phyloP scores from a whole-genome alignment of 2,888 invertebrate species.

The Belgica antarctica region DNA sequence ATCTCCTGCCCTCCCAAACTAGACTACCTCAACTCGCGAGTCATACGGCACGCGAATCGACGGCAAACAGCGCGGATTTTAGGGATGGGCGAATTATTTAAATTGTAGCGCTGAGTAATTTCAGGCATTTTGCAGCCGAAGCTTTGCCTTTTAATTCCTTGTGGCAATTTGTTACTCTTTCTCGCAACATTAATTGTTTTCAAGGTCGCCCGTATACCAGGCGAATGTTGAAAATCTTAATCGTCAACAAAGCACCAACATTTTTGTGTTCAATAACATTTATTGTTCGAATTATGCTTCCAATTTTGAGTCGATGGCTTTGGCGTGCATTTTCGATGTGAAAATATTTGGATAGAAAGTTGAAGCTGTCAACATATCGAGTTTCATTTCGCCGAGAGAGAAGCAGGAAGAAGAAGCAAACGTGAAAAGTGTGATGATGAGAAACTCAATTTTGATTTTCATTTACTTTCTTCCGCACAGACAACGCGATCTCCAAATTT shows the following conservation, averaged over 20 bases:
- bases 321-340: too few relatives aligned
- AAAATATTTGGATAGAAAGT: slow-evolving; percentile 38
- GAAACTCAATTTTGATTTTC: not conserved
- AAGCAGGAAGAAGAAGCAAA: too few relatives aligned
- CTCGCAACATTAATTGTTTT: slow-evolving; percentile 5
- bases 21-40: not conserved
- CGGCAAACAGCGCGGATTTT: slow-evolving; percentile 15
- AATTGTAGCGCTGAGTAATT: slow-evolving; percentile 14
- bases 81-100: slow-evolving; percentile 28
- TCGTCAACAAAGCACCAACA: slow-evolving; percentile 19
- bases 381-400: too few relatives aligned
- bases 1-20: too few relatives aligned
- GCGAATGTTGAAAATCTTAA: slow-evolving; percentile 14
- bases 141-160: slow-evolving; percentile 26
- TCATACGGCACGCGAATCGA: slow-evolving; percentile 7
- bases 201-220: slow-evolving; percentile 9
- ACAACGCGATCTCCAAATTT: slow-evolving; percentile 52
- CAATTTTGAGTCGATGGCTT: not conserved
- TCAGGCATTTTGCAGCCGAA: not conserved
- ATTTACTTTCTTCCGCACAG: slow-evolving; percentile 48
- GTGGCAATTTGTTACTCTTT: not conserved
- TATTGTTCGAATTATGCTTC: slow-evolving; percentile 1
- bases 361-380: too few relatives aligned
- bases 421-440: slow-evolving; percentile 9
- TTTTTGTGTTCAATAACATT: not conserved